These are phyloP conservation scores for Caradrina kadenii DNA, from an alignment of 2,888 invertebrate species.

Conservation along the genomic window DNA sequence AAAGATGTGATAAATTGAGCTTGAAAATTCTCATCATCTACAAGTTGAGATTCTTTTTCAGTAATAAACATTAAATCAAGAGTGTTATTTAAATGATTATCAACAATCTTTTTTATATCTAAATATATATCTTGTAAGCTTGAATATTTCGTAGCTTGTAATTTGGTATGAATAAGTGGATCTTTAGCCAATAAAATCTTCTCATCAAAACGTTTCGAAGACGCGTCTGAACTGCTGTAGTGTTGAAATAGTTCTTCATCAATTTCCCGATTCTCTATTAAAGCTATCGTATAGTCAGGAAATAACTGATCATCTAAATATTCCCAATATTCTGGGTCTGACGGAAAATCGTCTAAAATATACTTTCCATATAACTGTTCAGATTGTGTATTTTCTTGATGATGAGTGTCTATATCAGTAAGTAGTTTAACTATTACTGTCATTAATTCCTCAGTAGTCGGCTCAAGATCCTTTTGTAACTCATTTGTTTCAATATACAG, in stretches of 20 bases:
- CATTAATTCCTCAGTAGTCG: slow-evolving; percentile 83
- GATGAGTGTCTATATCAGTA: slow-evolving; percentile 76
- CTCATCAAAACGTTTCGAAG: slow-evolving; percentile 75
- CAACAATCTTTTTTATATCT: slow-evolving; percentile 71
- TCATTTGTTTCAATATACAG: slow-evolving; percentile 80
- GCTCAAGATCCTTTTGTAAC: slow-evolving; percentile 82
- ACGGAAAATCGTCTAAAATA: slow-evolving; percentile 91
- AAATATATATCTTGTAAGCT: slow-evolving; percentile 38
- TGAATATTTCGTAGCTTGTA: slow-evolving; percentile 59
- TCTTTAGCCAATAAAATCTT: slow-evolving; percentile 76
- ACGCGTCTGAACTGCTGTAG: slow-evolving; percentile 77
- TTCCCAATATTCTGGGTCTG: slow-evolving; percentile 86
- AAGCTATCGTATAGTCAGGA: slow-evolving; percentile 90
- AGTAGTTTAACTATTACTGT: slow-evolving; percentile 81
- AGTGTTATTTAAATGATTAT: slow-evolving; percentile 64
- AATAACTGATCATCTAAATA: slow-evolving; percentile 83
- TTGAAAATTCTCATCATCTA: slow-evolving; percentile 12
- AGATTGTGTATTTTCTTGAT: slow-evolving; percentile 69
- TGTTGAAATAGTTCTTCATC: slow-evolving; percentile 75
- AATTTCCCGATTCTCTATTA: slow-evolving; percentile 88
- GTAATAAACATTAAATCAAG: slow-evolving; percentile 46
- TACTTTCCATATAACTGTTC: slow-evolving; percentile 87
- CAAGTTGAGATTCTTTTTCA: slow-evolving; percentile 18
- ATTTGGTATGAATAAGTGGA: slow-evolving; percentile 77
- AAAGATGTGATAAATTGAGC: slow-evolving; percentile 65